Percentiles rank a stretch among this genome's conserved stretches.
phyloP scores from a whole-genome alignment of 2,113 vertebrate species.

The Octodon degus region DNA sequence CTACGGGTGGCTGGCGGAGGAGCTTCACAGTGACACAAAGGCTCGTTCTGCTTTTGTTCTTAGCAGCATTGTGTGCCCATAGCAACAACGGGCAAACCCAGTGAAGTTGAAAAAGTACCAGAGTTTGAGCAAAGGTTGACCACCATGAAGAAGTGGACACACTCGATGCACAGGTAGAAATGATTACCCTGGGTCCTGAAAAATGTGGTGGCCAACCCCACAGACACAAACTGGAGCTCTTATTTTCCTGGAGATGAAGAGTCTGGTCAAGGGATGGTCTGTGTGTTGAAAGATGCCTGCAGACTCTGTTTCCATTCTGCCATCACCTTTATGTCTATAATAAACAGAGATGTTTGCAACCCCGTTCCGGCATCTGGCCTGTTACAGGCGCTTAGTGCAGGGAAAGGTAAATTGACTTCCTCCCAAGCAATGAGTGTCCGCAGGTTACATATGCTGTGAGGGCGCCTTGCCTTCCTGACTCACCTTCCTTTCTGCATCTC shows the following conservation, averaged over 20 bases:
- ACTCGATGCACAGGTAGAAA: neutral
- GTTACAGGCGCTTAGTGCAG: neutral
- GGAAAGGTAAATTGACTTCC: constrained; percentile 57
- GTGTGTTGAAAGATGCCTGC: constrained; percentile 63
- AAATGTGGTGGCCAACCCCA: neutral
- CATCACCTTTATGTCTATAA: constrained; percentile 72
- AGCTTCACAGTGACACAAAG: neutral
- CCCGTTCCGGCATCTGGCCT: neutral
- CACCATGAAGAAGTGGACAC: constrained; percentile 27
- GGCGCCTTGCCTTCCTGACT: neutral
- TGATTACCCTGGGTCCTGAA: constrained; percentile 11
- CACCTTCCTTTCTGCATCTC: neutral
- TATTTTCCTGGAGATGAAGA: constrained; percentile 65
- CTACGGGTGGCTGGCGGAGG: constrained; percentile 13
- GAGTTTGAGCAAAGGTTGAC: neutral
- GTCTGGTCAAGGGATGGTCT: constrained; percentile 61
- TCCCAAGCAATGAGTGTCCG: neutral
- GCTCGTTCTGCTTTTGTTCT: neutral
- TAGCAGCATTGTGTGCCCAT: neutral
- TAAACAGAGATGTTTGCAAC: constrained; percentile 57
- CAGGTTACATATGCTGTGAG: neutral
- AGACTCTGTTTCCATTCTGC: constrained; percentile 72
- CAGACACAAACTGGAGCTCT: neutral
- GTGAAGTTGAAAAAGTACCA: neutral
- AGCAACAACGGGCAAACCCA: constrained; percentile 36